phyloP scores from a whole-genome alignment of 2,797 vertebrate species.

The Molossus alvarezi region DNA sequence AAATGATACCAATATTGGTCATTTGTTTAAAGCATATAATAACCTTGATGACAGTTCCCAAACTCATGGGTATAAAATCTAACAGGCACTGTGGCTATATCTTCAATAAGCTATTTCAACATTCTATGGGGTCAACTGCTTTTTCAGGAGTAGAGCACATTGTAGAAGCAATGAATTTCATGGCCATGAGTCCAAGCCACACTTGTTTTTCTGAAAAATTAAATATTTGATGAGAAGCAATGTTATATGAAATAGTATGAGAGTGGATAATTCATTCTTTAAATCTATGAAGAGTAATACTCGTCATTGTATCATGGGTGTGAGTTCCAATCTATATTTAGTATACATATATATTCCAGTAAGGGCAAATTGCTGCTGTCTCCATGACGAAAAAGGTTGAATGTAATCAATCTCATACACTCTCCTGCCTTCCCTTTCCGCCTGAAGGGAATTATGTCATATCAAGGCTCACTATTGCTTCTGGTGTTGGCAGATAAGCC shows the following conservation, averaged over 20 bases:
- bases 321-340: neutral
- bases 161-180: constrained; percentile 47
- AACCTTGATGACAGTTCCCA: neutral
- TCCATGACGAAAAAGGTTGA: neutral
- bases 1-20: constrained; percentile 13
- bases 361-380: neutral
- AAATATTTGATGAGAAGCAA: constrained; percentile 57
- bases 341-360: constrained; percentile 21
- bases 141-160: constrained; percentile 12
- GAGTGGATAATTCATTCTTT: constrained; percentile 50
- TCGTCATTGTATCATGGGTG: neutral
- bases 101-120: constrained; percentile 44
- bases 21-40: constrained; percentile 32
- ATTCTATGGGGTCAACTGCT: neutral
- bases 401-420: neutral
- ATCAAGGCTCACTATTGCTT: constrained; percentile 30
- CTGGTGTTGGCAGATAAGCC: neutral
- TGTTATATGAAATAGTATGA: constrained; percentile 34
- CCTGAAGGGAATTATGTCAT: neutral
- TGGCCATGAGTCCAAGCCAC: neutral
- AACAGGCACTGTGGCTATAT: neutral
- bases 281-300: constrained; percentile 55
- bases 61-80: neutral
- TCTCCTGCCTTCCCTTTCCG: neutral
- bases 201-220: constrained; percentile 23